Conservation (phyloP, 1,140 invertebrate genomes). For the Bombus confusus region DNA sequence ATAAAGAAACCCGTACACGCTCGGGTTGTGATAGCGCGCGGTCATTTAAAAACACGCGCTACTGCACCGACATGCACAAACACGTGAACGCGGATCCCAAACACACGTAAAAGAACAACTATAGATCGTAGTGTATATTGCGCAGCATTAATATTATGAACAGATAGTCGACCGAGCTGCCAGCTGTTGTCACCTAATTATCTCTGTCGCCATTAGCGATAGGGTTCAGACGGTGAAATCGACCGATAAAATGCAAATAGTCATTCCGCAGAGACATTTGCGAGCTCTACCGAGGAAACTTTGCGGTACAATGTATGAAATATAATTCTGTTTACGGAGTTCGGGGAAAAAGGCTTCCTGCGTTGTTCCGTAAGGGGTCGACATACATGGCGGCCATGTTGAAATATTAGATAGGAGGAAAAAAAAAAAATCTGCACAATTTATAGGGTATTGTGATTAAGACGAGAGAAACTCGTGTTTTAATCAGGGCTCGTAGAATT, state of each 20-base stretch:
- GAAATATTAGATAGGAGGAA: not conserved
- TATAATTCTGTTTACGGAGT: not conserved
- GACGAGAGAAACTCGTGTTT: not conserved
- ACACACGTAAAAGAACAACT: not conserved
- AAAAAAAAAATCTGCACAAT: not conserved
- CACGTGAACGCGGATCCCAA: not conserved
- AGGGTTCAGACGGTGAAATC: slow-evolving; percentile 49
- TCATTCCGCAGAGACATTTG: slow-evolving; percentile 3
- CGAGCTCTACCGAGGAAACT: too few relatives aligned
- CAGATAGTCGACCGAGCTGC: slow-evolving; percentile 48
- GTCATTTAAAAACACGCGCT: slow-evolving; percentile 66
- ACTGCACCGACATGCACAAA: not conserved
- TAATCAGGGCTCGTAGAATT: not conserved
- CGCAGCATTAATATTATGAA: slow-evolving; percentile 51
- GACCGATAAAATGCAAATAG: slow-evolving; percentile 65
- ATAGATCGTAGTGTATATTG: slow-evolving; percentile 39
- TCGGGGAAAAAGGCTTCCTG: not conserved
- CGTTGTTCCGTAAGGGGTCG: not conserved
- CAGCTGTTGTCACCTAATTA: slow-evolving; percentile 71
- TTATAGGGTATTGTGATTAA: slow-evolving; percentile 1
- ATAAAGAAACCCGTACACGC: slow-evolving; percentile 58
- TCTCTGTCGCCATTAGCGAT: slow-evolving; percentile 57
- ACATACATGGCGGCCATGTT: not conserved
- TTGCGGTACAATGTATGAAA: not conserved
- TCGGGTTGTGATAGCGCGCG: slow-evolving; percentile 37